phyloP scores from a whole-genome alignment of 2,797 vertebrate genomes.

The Paguma larvata region DNA sequence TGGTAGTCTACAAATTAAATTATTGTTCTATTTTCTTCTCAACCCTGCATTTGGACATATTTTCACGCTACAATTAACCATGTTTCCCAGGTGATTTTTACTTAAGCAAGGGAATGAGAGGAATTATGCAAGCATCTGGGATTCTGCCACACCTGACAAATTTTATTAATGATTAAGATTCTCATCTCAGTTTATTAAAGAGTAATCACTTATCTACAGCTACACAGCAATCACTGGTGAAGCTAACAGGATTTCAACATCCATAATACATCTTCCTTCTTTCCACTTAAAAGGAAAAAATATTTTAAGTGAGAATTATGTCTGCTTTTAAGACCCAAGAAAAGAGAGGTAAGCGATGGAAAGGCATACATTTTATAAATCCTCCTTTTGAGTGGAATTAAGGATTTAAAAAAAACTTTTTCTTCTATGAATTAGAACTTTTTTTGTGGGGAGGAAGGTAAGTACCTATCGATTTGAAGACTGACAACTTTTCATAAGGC shows the following conservation, averaged over 20 bases:
- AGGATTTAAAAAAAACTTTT: neutral
- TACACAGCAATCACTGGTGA: conserved; percentile 40
- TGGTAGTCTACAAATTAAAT: conserved; percentile 32
- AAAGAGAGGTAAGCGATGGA: neutral
- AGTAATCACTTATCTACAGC: conserved; percentile 60
- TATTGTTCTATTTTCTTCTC: neutral
- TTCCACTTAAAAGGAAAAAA: neutral
- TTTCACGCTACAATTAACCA: conserved; percentile 34
- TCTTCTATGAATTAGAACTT: neutral
- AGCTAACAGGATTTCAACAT: neutral
- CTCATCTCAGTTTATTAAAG: conserved; percentile 71
- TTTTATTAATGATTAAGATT: conserved; percentile 77
- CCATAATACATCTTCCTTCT: conserved; percentile 25
- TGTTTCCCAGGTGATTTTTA: conserved; percentile 64
- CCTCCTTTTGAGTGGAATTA: neutral
- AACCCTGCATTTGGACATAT: neutral
- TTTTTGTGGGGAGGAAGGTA: neutral
- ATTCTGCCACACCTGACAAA: conserved; percentile 64
- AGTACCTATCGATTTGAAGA: neutral
- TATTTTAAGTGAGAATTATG: conserved; percentile 39
- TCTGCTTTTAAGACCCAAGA: neutral
- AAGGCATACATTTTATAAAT: neutral
- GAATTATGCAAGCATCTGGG: conserved; percentile 57
- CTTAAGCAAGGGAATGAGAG: neutral
- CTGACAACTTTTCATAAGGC: neutral